Conservation (phyloP, 2,888 invertebrate genomes). For the Teleogryllus oceanicus region DNA sequence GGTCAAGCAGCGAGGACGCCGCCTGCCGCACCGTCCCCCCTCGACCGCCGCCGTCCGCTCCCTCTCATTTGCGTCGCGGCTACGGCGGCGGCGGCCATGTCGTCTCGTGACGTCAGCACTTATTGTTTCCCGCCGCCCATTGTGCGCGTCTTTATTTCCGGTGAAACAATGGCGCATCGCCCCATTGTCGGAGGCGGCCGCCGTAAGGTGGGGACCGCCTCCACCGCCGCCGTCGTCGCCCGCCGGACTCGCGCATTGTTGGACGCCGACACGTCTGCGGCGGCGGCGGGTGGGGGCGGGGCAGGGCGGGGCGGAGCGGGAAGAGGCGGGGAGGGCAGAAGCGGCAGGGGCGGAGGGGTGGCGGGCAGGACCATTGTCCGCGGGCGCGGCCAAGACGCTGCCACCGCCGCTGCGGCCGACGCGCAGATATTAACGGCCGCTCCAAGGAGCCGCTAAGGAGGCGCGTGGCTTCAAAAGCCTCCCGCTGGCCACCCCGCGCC, state of each 20-base stretch:
- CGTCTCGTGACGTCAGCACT: constrained; percentile 29
- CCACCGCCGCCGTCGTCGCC: neutral
- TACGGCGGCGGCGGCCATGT: neutral
- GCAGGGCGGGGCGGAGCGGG: neutral
- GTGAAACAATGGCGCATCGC: constrained; percentile 31
- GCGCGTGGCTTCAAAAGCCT: neutral
- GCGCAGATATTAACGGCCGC: neutral
- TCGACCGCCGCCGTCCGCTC: constrained; percentile 22
- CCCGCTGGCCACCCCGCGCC: too few species aligned
- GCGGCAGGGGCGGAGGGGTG: neutral
- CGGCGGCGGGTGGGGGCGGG: neutral
- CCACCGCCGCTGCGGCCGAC: constrained; percentile 12
- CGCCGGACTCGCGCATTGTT: neutral
- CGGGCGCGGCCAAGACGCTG: neutral
- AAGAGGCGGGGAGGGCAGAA: neutral
- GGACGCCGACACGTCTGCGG: neutral
- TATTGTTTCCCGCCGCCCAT: constrained; percentile 32
- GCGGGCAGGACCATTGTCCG: neutral
- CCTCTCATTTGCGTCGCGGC: constrained; percentile 12
- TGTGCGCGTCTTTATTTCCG: constrained; percentile 33
- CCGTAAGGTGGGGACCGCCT: constrained; percentile 10
- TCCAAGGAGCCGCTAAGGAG: neutral
- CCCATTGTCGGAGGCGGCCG: constrained; percentile 30
- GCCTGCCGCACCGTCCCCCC: constrained; percentile 19
- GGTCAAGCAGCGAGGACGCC: neutral